Conservation (phyloP, 2,797 vertebrate genomes). For the Rhodeus uyekii region DNA sequence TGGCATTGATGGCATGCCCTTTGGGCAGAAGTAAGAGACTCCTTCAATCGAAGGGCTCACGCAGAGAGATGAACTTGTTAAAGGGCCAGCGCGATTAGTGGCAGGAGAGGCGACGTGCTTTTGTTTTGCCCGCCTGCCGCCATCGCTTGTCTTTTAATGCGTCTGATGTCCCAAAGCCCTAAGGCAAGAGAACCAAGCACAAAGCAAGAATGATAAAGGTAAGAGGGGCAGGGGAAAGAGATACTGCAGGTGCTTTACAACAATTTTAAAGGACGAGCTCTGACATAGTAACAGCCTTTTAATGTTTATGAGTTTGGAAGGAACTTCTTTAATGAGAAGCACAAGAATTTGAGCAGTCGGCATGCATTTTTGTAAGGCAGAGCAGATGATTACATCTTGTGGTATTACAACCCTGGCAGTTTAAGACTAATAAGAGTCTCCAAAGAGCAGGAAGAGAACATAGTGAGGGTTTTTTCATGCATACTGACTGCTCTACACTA, state of each 20-base stretch:
- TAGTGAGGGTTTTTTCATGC: conserved; percentile 26
- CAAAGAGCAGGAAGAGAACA: conserved; percentile 31
- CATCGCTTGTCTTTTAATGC: conserved; percentile 39
- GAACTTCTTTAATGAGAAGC: conserved; percentile 49
- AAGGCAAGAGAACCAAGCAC: conserved; percentile 36
- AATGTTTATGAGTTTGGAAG: conserved; percentile 56
- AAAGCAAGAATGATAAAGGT: conserved; percentile 30
- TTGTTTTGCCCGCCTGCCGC: conserved; percentile 33
- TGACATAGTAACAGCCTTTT: conserved; percentile 57
- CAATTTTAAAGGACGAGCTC: conserved; percentile 49
- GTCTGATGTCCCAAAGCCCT: conserved; percentile 36
- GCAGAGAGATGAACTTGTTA: conserved; percentile 60
- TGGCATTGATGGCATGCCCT: conserved; percentile 50
- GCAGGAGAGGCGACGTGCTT: conserved; percentile 34
- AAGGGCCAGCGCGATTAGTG: conserved; percentile 49
- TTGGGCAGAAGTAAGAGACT: conserved; percentile 54
- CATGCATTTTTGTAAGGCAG: conserved; percentile 41
- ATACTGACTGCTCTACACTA: conserved; percentile 43
- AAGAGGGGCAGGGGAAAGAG: background rate
- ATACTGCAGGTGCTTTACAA: conserved; percentile 53
- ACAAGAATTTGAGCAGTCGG: conserved; percentile 33
- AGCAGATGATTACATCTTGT: conserved; percentile 53
- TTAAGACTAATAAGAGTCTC: conserved; percentile 55
- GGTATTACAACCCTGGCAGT: conserved; percentile 49
- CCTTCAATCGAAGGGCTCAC: conserved; percentile 52